phyloP scores from a whole-genome alignment of 1,140 invertebrate species.

The Triops cancriformis region DNA sequence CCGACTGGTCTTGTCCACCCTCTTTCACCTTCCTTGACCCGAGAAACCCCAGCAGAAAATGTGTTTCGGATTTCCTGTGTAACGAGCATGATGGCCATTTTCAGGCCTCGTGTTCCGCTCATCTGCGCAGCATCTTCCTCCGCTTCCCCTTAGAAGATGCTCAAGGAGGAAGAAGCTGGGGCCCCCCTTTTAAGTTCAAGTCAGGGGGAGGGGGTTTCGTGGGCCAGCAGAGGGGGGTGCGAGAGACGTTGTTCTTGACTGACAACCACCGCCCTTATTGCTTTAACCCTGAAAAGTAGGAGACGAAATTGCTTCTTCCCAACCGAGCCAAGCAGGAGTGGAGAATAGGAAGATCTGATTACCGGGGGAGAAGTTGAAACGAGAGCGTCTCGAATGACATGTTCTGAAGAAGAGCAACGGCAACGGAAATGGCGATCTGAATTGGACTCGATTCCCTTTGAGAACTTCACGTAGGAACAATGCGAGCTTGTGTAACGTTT shows the following conservation, averaged over 20 bases:
- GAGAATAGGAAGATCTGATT: background rate
- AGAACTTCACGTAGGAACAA: background rate
- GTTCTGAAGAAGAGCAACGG: background rate
- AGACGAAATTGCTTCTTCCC: background rate
- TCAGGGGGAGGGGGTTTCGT: background rate
- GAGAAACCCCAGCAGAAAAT: conserved; percentile 4
- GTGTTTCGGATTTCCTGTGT: conserved; percentile 13
- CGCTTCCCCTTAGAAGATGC: background rate
- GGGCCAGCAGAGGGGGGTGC: background rate
- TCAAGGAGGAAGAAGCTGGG: background rate
- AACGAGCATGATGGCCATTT: conserved; percentile 6
- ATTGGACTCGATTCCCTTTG: background rate
- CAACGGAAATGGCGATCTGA: background rate
- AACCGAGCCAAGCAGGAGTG: background rate
- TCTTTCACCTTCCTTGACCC: background rate
- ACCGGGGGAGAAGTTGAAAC: conserved; percentile 1
- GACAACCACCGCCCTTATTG: conserved; percentile 3
- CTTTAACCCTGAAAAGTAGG: background rate
- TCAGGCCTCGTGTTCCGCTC: conserved; percentile 11
- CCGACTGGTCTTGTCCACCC: background rate
- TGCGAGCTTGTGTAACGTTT: no score
- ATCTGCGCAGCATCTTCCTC: background rate
- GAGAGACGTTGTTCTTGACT: background rate
- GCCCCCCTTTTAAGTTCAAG: background rate
- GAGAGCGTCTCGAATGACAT: background rate